Percentiles rank a stretch among this genome's conserved stretches.
Conservation (phyloP, 2,797 vertebrate species). For the Hylomyscus alleni region DNA sequence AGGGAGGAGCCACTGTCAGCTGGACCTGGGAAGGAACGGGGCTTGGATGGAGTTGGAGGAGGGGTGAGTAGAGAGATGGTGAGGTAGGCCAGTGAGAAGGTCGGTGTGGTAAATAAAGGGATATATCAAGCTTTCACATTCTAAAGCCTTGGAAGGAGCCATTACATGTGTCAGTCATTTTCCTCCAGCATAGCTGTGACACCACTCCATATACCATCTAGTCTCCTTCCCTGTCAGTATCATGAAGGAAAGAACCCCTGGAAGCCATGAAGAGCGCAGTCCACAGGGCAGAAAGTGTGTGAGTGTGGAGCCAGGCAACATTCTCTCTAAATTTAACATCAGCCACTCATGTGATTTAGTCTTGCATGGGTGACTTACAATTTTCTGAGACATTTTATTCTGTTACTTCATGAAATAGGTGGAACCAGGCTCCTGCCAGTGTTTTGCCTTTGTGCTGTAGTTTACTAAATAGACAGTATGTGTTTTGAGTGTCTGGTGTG, state of each 20-base stretch:
- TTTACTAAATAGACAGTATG: not conserved
- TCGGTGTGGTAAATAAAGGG: not conserved
- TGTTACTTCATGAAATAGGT: constrained; percentile 32
- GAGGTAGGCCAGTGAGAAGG: not conserved
- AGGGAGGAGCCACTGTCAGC: not conserved
- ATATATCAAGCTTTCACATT: not conserved
- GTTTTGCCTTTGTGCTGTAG: not conserved
- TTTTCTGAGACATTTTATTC: not conserved
- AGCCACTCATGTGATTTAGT: not conserved
- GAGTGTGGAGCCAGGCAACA: not conserved
- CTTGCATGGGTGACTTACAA: not conserved
- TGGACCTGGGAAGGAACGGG: not conserved
- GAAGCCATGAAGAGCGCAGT: not conserved
- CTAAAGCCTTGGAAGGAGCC: not conserved
- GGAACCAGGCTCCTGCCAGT: not conserved
- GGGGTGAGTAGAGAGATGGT: not conserved
- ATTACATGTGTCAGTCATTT: not conserved
- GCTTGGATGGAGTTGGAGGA: not conserved
- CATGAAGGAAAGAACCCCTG: not conserved
- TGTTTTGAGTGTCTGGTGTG: not conserved
- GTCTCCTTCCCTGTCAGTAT: not conserved
- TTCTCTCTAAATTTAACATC: not conserved
- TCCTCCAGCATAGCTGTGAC: not conserved
- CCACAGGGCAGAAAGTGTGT: not conserved
- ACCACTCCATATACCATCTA: not conserved